Evolutionary conservation across 2,797 vertebrate species (phyloP).

Genomic region (Vipera ursinii): DNA sequence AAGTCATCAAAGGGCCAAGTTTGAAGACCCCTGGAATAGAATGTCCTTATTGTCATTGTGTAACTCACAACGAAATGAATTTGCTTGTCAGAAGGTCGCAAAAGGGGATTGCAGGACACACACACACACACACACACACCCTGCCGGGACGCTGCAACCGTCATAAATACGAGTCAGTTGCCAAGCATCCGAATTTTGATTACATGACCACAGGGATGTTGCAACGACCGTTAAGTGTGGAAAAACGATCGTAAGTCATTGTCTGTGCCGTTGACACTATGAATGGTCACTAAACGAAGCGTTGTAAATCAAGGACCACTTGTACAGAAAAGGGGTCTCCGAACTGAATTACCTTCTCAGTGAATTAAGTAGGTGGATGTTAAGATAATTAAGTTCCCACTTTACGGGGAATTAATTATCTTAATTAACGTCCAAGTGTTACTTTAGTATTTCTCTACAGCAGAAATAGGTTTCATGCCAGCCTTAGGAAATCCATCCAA

Average conservation of each 20-base stretch:
- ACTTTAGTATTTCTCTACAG: neutral
- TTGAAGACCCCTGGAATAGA: too few relatives aligned
- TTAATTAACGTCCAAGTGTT: neutral
- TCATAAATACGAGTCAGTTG: neutral
- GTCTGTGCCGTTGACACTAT: neutral
- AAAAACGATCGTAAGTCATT: neutral
- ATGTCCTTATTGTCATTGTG: too few relatives aligned
- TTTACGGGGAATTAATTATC: neutral
- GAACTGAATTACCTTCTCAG: neutral
- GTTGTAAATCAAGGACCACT: neutral
- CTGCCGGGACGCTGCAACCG: neutral
- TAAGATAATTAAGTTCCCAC: neutral
- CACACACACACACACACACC: too few relatives aligned
- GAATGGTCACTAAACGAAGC: too few relatives aligned
- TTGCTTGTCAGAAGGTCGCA: neutral
- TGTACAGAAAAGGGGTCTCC: neutral
- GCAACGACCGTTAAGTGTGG: neutral
- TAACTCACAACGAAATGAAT: too few relatives aligned
- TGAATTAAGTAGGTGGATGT: neutral
- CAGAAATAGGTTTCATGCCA: neutral
- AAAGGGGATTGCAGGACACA: neutral
- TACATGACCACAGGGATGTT: neutral
- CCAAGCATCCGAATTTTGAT: neutral
- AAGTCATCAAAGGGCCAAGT: too few relatives aligned
- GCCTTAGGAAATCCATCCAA: neutral